phyloP scores from a whole-genome alignment of 2,888 invertebrate genomes.

The Boloria selene region DNA sequence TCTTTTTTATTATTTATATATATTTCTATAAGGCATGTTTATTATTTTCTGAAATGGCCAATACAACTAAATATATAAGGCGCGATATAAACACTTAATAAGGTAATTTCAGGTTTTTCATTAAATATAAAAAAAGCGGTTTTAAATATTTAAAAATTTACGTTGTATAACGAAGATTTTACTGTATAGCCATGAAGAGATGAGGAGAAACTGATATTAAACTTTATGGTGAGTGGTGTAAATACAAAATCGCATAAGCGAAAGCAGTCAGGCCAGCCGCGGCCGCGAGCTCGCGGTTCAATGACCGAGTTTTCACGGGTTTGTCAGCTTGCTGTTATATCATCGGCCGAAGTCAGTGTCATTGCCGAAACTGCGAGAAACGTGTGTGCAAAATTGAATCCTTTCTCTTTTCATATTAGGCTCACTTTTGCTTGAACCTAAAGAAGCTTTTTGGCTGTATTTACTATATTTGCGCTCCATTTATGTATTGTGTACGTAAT shows the following conservation, averaged over 20 bases:
- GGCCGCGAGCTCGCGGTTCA: conserved; percentile 68
- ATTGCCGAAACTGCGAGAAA: conserved; percentile 75
- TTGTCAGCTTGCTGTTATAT: conserved; percentile 82
- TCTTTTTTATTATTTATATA: no score
- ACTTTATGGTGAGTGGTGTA: conserved; percentile 62
- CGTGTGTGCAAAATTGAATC: conserved; percentile 64
- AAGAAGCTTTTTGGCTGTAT: conserved; percentile 41
- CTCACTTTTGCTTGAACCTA: conserved; percentile 57
- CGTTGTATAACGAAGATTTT: conserved; percentile 52
- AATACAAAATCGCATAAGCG: conserved; percentile 72
- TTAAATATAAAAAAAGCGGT: no score
- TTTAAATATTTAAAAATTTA: conserved; percentile 43
- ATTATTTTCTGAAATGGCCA: no score
- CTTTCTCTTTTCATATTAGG: conserved; percentile 55
- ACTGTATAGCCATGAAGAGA: conserved; percentile 56
- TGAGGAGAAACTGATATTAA: conserved; percentile 54
- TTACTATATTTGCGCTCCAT: conserved; percentile 39
- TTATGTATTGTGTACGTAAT: conserved; percentile 37
- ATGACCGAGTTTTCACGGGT: conserved; percentile 82
- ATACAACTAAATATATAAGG: no score
- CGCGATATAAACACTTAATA: no score
- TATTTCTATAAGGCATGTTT: no score
- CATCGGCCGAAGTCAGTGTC: conserved; percentile 81
- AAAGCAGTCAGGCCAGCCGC: conserved; percentile 65
- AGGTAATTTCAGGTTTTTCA: no score